These are phyloP conservation scores for Drosophila jambulina DNA, from an alignment of 1,140 invertebrate species.

Conservation along the genomic window DNA sequence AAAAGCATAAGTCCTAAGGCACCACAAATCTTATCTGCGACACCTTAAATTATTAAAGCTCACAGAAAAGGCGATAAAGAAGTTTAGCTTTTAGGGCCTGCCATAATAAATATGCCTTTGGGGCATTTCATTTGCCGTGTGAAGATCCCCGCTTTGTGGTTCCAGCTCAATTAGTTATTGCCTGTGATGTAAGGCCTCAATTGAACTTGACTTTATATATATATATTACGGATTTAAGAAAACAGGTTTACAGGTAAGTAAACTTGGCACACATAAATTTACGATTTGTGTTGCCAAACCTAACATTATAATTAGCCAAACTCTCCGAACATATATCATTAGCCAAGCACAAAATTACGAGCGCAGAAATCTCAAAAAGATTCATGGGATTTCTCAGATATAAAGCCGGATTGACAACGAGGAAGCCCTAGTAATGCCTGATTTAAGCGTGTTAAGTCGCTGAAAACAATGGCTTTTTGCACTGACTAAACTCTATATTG, in stretches of 20 bases:
- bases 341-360: conserved; percentile 22
- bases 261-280: conserved; percentile 64
- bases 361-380: conserved; percentile 7
- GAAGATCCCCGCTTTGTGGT: neutral
- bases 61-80: conserved; percentile 21
- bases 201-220: conserved; percentile 35
- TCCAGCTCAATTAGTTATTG: conserved; percentile 28
- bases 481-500: neutral
- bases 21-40: conserved; percentile 11
- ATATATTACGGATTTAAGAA: conserved; percentile 7
- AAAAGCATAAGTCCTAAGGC: conserved; percentile 18
- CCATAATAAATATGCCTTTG: conserved; percentile 40
- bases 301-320: conserved; percentile 27
- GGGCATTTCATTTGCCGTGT: neutral
- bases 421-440: conserved; percentile 34
- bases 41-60: conserved; percentile 5
- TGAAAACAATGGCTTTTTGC: conserved; percentile 38
- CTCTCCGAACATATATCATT: conserved; percentile 27
- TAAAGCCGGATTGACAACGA: neutral
- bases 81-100: conserved; percentile 31
- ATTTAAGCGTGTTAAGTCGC: conserved; percentile 15
- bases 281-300: conserved; percentile 18
- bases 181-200: conserved; percentile 27
- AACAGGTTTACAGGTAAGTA: conserved; percentile 25
- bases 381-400: conserved; percentile 3